Evolutionary conservation across 2,113 vertebrate genomes (phyloP).

Genomic region (Pomatostomus ruficeps): DNA sequence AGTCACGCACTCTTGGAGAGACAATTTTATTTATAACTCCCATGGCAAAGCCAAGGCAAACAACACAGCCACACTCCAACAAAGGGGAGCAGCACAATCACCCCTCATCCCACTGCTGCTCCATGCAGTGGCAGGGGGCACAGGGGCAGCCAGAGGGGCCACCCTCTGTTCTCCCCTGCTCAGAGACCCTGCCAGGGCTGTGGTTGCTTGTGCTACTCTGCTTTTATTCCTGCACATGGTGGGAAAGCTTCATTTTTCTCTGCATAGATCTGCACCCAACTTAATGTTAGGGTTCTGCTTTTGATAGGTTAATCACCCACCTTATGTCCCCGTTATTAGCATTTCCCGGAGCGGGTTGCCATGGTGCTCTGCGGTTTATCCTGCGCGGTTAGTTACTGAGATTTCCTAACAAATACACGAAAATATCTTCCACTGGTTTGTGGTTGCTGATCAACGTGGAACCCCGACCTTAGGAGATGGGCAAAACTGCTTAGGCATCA

Average conservation of each 20-base stretch:
- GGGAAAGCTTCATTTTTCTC: slow-evolving; percentile 35
- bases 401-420: slow-evolving; percentile 46
- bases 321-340: slow-evolving; percentile 27
- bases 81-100: background rate
- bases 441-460: slow-evolving; percentile 55
- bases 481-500: slow-evolving; percentile 57
- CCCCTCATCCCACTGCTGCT: background rate
- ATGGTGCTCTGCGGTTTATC: slow-evolving; percentile 40
- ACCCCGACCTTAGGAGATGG: background rate
- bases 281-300: slow-evolving; percentile 61
- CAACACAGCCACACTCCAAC: background rate
- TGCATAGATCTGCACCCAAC: slow-evolving; percentile 6
- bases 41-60: background rate
- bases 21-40: slow-evolving; percentile 59
- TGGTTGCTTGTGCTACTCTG: background rate
- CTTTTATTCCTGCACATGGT: background rate
- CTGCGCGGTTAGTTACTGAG: slow-evolving; percentile 1
- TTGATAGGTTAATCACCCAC: slow-evolving; percentile 54
- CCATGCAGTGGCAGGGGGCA: background rate
- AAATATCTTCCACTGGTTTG: slow-evolving; percentile 34
- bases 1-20: slow-evolving; percentile 38
- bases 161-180: background rate
- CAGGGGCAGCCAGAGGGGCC: background rate
- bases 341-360: slow-evolving; percentile 41
- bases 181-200: background rate